A percentile compares a stretch with the other conserved stretches of the same genome.
These are phyloP conservation scores for Glareola pratincola DNA, from an alignment of 2,113 vertebrate species.

Conservation along the genomic window DNA sequence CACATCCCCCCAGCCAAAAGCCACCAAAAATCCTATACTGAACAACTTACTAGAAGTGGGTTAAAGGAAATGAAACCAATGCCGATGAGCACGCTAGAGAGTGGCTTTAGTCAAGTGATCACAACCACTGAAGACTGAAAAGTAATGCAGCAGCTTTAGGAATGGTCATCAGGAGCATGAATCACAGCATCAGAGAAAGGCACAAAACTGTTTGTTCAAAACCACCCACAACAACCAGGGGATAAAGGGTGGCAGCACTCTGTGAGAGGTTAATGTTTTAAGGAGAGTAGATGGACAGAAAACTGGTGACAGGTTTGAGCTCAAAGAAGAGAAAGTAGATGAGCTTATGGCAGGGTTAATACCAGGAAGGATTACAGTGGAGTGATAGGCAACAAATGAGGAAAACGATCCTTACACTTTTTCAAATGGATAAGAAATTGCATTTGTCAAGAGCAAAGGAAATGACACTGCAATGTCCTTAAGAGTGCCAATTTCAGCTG, in stretches of 20 bases:
- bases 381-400: background rate
- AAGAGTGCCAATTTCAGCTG: background rate
- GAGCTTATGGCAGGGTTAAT: background rate
- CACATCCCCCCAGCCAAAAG: background rate
- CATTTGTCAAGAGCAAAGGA: background rate
- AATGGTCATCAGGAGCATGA: background rate
- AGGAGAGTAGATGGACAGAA: background rate
- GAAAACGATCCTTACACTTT: background rate
- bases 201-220: background rate
- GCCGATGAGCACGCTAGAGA: background rate
- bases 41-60: background rate
- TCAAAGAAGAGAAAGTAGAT: background rate
- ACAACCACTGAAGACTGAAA: background rate
- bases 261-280: background rate
- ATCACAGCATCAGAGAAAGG: background rate
- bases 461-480: background rate
- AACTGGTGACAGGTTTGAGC: background rate
- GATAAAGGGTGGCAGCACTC: background rate
- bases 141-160: background rate
- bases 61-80: background rate
- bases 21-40: background rate
- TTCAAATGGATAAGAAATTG: background rate
- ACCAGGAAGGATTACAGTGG: background rate
- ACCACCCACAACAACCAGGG: background rate
- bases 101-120: background rate